Conservation (phyloP, 1,140 invertebrate genomes). For the Brachionus koreanus region DNA sequence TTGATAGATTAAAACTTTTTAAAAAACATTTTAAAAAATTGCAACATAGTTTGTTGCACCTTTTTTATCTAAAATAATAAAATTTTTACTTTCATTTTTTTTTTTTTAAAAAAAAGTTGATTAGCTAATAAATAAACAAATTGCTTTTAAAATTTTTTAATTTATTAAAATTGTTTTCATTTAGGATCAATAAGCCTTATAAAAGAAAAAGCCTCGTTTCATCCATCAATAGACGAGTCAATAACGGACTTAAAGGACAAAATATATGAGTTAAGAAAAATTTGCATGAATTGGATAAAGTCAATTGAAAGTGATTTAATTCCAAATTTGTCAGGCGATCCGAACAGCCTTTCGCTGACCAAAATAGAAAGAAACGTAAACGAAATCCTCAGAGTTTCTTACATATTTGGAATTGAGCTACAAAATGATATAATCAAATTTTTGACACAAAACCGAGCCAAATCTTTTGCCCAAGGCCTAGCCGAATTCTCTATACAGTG, state of each 20-base stretch:
- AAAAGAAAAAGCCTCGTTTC: conserved; percentile 40
- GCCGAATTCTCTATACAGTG: conserved; percentile 5
- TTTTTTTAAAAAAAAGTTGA: too few species aligned
- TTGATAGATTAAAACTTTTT: too few species aligned
- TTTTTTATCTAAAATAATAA: too few species aligned
- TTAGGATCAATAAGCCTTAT: background rate
- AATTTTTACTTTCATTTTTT: too few species aligned
- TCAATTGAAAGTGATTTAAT: conserved; percentile 25
- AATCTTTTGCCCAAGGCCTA: background rate
- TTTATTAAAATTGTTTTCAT: background rate
- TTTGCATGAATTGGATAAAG: background rate
- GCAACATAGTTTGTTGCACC: too few species aligned
- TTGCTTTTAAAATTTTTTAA: too few species aligned
- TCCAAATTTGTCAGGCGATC: background rate
- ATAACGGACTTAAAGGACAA: conserved; percentile 30
- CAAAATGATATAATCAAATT: conserved; percentile 22
- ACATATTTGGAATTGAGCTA: conserved; percentile 26
- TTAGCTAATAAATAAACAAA: too few species aligned
- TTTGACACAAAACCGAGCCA: background rate
- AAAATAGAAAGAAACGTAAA: background rate
- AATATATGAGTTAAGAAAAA: background rate
- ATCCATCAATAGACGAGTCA: conserved; percentile 10
- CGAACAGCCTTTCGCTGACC: background rate
- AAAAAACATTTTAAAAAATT: too few species aligned
- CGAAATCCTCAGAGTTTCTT: conserved; percentile 4